Evolutionary conservation across 2,797 vertebrate species (phyloP).

Genomic region (Uromys caudimaculatus): DNA sequence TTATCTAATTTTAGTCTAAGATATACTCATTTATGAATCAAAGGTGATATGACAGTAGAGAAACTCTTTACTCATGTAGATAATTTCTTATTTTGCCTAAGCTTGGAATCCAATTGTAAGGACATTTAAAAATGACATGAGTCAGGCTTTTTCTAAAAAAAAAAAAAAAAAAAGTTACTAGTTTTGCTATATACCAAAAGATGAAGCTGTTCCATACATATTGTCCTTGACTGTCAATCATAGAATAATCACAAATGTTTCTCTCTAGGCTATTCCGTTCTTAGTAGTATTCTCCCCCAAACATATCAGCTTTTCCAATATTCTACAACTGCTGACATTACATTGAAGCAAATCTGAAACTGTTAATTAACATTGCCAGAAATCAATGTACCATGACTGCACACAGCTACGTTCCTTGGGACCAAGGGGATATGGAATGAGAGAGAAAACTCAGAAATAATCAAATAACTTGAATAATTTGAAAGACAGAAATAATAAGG

Average conservation of each 20-base stretch:
- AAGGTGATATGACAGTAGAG: not conserved
- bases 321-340: not conserved
- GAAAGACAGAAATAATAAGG: conserved; percentile 33
- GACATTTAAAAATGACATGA: conserved; percentile 34
- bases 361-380: not conserved
- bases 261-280: not conserved
- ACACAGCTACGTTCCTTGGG: conserved; percentile 8
- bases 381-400: not conserved
- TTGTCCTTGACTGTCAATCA: not conserved
- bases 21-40: conserved; percentile 2
- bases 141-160: not conserved
- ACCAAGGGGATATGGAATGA: not conserved
- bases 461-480: conserved; percentile 14
- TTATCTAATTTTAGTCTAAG: conserved; percentile 23
- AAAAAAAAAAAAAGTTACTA: not conserved
- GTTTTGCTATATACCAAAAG: not conserved
- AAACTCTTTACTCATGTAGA: not conserved
- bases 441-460: conserved; percentile 24
- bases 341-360: conserved; percentile 44
- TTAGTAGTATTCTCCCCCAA: conserved; percentile 9
- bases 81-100: conserved; percentile 38
- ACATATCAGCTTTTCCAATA: conserved; percentile 20
- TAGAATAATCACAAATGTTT: not conserved
- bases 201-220: not conserved
- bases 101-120: not conserved